Conservation (phyloP, 2,113 vertebrate genomes). For the Myotis lucifugus region DNA sequence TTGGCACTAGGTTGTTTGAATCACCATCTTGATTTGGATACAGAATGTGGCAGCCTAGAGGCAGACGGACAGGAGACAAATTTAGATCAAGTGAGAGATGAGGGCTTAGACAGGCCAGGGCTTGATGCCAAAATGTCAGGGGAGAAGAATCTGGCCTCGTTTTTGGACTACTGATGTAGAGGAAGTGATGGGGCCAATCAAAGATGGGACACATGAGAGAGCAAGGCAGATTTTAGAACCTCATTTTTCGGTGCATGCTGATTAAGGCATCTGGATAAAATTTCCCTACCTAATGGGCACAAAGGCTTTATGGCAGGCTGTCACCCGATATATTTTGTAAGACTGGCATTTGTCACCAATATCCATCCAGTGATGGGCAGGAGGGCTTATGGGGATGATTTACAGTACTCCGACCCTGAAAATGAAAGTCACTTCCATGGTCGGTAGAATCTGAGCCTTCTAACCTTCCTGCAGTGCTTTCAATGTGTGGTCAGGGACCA, state of each 20-base stretch:
- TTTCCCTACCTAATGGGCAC: background rate
- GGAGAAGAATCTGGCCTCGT: background rate
- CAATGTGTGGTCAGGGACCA: background rate
- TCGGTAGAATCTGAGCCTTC: background rate
- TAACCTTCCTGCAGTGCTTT: background rate
- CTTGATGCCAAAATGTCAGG: background rate
- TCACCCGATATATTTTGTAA: background rate
- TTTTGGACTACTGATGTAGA: background rate
- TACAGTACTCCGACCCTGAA: background rate
- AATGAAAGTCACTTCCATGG: background rate
- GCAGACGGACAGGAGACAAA: background rate
- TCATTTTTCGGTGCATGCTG: background rate
- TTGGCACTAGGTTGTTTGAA: background rate
- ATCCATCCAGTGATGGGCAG: background rate
- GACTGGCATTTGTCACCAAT: background rate
- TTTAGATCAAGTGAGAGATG: slow-evolving; percentile 34
- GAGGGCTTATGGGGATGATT: background rate
- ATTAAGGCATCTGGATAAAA: background rate
- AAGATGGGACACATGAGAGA: background rate
- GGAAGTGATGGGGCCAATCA: background rate
- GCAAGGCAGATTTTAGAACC: background rate
- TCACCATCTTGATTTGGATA: slow-evolving; percentile 16
- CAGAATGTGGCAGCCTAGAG: background rate
- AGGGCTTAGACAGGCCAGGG: background rate
- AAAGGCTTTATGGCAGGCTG: background rate